Conservation (phyloP, 1,140 invertebrate species). For the Rhizoglyphus robini region DNA sequence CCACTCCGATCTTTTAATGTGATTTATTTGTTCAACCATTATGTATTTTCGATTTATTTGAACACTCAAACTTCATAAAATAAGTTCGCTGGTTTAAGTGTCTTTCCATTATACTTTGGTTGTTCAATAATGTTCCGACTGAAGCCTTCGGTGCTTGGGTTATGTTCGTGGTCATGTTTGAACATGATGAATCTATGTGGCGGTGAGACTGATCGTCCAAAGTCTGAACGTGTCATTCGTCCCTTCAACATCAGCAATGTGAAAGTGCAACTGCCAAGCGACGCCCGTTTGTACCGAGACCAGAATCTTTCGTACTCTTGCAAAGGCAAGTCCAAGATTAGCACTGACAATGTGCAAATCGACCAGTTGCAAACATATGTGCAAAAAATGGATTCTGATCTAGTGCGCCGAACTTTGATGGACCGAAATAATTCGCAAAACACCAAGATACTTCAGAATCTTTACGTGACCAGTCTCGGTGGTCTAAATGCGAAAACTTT, state of each 20-base stretch:
- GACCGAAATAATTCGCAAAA: neutral
- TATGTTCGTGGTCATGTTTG: neutral
- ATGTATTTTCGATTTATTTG: neutral
- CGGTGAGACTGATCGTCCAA: neutral
- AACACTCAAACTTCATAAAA: too few relatives aligned
- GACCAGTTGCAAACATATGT: neutral
- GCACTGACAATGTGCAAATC: neutral
- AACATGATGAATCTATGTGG: neutral
- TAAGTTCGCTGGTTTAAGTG: too few relatives aligned
- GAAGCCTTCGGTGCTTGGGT: neutral
- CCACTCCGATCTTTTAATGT: neutral
- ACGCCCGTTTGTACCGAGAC: neutral
- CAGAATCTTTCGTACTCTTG: neutral
- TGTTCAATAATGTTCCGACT: too few relatives aligned
- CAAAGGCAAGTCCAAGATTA: neutral
- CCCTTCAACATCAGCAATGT: conserved; percentile 2
- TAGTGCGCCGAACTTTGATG: conserved; percentile 1
- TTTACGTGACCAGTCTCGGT: conserved; percentile 17
- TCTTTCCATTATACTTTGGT: too few relatives aligned
- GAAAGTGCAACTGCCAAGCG: neutral
- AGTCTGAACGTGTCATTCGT: neutral
- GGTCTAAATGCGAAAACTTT: conserved; percentile 8
- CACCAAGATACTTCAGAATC: conserved; percentile 18
- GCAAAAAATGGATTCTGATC: neutral
- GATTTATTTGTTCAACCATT: neutral